Evolutionary conservation across 2,113 vertebrate species (phyloP).

Genomic region (Saccopteryx leptura): DNA sequence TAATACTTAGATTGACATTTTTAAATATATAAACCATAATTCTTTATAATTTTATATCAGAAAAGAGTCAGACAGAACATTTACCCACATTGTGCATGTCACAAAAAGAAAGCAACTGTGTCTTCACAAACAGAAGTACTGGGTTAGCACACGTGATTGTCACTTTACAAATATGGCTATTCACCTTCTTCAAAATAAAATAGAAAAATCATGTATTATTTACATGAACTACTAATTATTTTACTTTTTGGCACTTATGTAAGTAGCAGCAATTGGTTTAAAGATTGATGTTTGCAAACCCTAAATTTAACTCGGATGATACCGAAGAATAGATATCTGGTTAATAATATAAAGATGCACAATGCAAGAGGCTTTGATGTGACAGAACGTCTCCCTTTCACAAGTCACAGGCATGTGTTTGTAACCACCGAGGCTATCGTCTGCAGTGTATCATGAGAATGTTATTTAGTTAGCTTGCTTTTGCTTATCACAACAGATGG

Average conservation of each 20-base stretch:
- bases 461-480: neutral
- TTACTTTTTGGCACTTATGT: conserved; percentile 89
- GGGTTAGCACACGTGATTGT: conserved; percentile 92
- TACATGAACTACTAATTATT: conserved; percentile 86
- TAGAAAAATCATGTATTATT: conserved; percentile 85
- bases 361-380: conserved; percentile 56
- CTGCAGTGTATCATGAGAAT: neutral
- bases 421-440: neutral
- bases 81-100: conserved; percentile 89
- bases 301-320: conserved; percentile 59
- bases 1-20: conserved; percentile 91
- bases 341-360: conserved; percentile 59
- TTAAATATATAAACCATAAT: conserved; percentile 88
- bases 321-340: conserved; percentile 2
- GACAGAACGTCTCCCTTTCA: conserved; percentile 30
- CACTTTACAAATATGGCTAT: conserved; percentile 88
- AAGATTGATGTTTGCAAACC: conserved; percentile 81
- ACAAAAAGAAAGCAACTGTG: conserved; percentile 90
- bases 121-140: conserved; percentile 85
- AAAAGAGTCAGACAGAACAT: conserved; percentile 87
- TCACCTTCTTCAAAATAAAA: conserved; percentile 88
- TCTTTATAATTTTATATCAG: conserved; percentile 86
- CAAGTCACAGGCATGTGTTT: conserved; percentile 7
- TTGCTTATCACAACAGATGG: neutral
- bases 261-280: conserved; percentile 90